These are phyloP conservation scores for Drosophila pseudoobscura DNA, from an alignment of 1,140 invertebrate genomes.

Conservation along the genomic window DNA sequence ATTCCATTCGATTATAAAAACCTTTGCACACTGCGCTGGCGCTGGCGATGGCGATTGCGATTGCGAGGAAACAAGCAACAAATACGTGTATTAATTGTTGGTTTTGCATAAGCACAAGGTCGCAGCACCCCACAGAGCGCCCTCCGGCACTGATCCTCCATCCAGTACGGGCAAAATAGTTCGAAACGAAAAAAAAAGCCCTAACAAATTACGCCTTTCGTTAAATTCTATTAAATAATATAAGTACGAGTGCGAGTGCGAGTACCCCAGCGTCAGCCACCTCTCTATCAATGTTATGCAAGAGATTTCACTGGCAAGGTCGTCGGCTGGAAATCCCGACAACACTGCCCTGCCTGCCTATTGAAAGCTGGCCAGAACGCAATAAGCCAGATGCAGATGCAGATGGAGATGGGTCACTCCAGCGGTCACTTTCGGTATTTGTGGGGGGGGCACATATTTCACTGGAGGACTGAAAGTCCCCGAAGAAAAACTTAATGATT, in stretches of 20 bases:
- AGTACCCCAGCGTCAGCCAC: not conserved
- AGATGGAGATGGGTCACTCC: not conserved
- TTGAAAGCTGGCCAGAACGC: conserved; percentile 55
- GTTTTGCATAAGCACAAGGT: conserved; percentile 38
- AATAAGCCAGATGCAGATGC: conserved; percentile 19
- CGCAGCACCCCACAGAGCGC: conserved; percentile 10
- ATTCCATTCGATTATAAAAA: conserved; percentile 28
- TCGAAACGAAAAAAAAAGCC: not conserved
- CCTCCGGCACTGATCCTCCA: not conserved
- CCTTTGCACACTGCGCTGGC: conserved; percentile 2
- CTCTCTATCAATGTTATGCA: conserved; percentile 24
- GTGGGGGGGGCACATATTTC: too few relatives aligned
- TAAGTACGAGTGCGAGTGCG: conserved; percentile 1
- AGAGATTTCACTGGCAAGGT: conserved; percentile 34
- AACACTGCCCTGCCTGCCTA: conserved; percentile 5
- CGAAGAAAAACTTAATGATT: too few relatives aligned
- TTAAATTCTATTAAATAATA: conserved; percentile 36
- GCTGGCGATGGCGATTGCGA: not conserved
- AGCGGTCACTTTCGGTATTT: not conserved
- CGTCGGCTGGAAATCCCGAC: conserved; percentile 35
- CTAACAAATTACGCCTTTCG: conserved; percentile 44
- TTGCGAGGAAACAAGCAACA: conserved; percentile 23
- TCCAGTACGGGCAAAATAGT: not conserved
- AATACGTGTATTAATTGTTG: conserved; percentile 32
- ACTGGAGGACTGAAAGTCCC: too few relatives aligned